Conservation (phyloP, 2,888 invertebrate species). For the Ormyrus nitidulus region DNA sequence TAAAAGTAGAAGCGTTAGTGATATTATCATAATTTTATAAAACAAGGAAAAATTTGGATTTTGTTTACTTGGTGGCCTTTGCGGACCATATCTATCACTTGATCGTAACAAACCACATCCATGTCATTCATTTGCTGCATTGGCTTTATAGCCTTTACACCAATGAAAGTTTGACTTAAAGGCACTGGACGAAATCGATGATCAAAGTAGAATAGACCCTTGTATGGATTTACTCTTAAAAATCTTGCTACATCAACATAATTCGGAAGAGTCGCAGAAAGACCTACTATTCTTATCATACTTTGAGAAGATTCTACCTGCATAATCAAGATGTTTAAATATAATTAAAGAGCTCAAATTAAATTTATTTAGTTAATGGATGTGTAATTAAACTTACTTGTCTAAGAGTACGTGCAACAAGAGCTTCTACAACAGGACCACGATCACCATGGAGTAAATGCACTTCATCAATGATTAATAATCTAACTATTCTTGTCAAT, state of each 20-base stretch:
- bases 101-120: constrained; percentile 95
- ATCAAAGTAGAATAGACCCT: constrained; percentile 96
- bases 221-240: constrained; percentile 92
- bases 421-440: constrained; percentile 97
- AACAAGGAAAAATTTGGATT: constrained; percentile 11
- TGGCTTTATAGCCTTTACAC: constrained; percentile 83
- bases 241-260: constrained; percentile 97
- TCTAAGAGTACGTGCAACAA: constrained; percentile 95
- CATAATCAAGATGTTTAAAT: constrained; percentile 24
- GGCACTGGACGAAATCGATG: constrained; percentile 97
- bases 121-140: constrained; percentile 84
- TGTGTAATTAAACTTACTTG: constrained; percentile 77
- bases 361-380: background rate
- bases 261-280: constrained; percentile 98
- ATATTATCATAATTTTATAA: background rate
- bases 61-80: constrained; percentile 89
- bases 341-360: background rate
- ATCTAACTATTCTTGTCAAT: constrained; percentile 91
- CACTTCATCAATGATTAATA: constrained; percentile 97
- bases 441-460: constrained; percentile 97
- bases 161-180: constrained; percentile 92
- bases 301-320: constrained; percentile 90
- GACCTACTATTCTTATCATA: constrained; percentile 97
- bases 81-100: constrained; percentile 89
- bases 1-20: constrained; percentile 22